Evolutionary conservation across 2,888 invertebrate species (phyloP).

Genomic region (Liposcelis brunnea): DNA sequence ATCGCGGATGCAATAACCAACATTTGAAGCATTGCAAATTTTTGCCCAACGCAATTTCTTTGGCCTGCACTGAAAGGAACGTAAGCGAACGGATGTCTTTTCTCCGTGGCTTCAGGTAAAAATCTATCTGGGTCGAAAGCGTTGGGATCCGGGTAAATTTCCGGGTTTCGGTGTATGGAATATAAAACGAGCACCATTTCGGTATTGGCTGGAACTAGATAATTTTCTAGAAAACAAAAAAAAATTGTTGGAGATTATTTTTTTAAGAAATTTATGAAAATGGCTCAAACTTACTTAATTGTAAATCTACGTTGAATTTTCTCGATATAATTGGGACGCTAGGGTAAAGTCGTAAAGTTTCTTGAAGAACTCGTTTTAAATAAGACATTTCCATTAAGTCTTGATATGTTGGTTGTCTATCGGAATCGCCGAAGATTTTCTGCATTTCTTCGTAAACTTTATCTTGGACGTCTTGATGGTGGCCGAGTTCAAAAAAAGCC

Average conservation of each 20-base stretch:
- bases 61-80: slow-evolving; percentile 46
- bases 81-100: slow-evolving; percentile 33
- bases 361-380: slow-evolving; percentile 38
- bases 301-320: slow-evolving; percentile 9
- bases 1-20: neutral
- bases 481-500: slow-evolving; percentile 17
- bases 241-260: neutral
- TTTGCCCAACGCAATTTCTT: slow-evolving; percentile 36
- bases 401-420: slow-evolving; percentile 28
- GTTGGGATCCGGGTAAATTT: slow-evolving; percentile 22
- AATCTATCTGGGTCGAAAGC: slow-evolving; percentile 36
- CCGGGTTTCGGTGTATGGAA: slow-evolving; percentile 31
- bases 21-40: slow-evolving; percentile 3
- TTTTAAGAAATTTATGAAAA: no score
- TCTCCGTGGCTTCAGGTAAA: slow-evolving; percentile 22
- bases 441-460: slow-evolving; percentile 25
- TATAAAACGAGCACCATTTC: slow-evolving; percentile 29
- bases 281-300: slow-evolving; percentile 9
- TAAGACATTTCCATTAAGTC: slow-evolving; percentile 36
- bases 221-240: slow-evolving; percentile 24
- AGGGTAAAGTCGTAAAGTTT: slow-evolving; percentile 37
- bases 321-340: slow-evolving; percentile 30
- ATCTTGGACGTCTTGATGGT: slow-evolving; percentile 16
- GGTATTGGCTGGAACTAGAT: slow-evolving; percentile 30
- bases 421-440: slow-evolving; percentile 11